These are phyloP conservation scores for Halictus quadricinctus DNA, from an alignment of 2,888 invertebrate species.

Conservation along the genomic window DNA sequence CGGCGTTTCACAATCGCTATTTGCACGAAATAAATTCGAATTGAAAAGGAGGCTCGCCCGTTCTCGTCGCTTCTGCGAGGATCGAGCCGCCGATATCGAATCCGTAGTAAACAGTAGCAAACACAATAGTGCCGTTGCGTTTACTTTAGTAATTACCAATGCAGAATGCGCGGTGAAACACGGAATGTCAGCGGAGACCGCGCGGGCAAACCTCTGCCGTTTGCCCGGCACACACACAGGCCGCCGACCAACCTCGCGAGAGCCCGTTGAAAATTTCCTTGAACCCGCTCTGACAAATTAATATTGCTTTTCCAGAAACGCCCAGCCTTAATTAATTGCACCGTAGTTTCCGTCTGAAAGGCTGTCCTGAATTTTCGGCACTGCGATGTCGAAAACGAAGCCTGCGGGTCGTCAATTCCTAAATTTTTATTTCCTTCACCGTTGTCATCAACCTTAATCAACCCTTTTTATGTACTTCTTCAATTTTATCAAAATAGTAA, in stretches of 20 bases:
- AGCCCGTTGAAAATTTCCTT: constrained; percentile 62
- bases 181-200: constrained; percentile 60
- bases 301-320: constrained; percentile 61
- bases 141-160: constrained; percentile 71
- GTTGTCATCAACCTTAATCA: no score
- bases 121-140: constrained; percentile 58
- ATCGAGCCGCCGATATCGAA: constrained; percentile 60
- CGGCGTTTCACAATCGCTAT: background rate
- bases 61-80: constrained; percentile 49
- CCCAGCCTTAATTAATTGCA: constrained; percentile 13
- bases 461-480: no score
- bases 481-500: no score
- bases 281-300: constrained; percentile 63
- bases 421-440: no score
- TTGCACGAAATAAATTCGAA: constrained; percentile 6
- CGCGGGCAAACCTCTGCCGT: constrained; percentile 34
- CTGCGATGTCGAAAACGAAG: background rate
- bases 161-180: constrained; percentile 60
- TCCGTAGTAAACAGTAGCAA: constrained; percentile 65
- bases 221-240: constrained; percentile 35
- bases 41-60: constrained; percentile 10
- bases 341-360: background rate
- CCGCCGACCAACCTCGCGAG: constrained; percentile 16
- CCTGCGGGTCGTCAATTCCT: no score
- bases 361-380: background rate